These are phyloP conservation scores for Eubasilissa regina DNA, from an alignment of 1,140 invertebrate species.

Conservation along the genomic window DNA sequence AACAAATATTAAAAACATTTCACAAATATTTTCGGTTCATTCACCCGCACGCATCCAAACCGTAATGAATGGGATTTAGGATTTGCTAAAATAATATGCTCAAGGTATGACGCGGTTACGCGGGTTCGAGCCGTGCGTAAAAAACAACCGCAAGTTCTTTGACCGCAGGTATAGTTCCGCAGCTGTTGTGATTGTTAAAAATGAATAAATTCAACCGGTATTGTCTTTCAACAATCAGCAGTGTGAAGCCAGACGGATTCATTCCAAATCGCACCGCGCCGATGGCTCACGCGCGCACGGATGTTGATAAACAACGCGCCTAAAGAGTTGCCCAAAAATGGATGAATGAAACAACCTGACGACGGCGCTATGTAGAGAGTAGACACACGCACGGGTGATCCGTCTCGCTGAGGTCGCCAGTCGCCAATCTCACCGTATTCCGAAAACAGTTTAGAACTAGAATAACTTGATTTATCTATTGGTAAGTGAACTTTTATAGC, in stretches of 20 bases:
- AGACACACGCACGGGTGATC: background rate
- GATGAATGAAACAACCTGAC: background rate
- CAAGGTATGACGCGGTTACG: background rate
- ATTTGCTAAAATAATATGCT: background rate
- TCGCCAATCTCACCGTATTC: background rate
- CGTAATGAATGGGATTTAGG: background rate
- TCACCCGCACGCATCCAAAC: background rate
- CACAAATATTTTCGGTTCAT: too few relatives aligned
- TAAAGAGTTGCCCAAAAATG: background rate
- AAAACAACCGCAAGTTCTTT: too few relatives aligned
- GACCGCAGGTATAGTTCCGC: too few relatives aligned
- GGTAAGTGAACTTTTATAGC: conserved; percentile 26
- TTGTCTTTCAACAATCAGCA: background rate
- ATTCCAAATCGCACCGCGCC: background rate
- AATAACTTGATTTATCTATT: conserved; percentile 43
- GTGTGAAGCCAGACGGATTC: background rate
- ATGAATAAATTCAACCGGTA: background rate
- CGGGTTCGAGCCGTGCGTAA: too few relatives aligned
- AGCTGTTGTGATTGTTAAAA: too few relatives aligned
- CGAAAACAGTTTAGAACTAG: conserved; percentile 39
- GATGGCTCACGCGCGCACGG: background rate
- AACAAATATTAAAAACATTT: too few relatives aligned
- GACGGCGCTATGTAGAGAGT: too few relatives aligned
- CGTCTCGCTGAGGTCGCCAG: background rate
- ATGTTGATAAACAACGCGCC: background rate